Evolutionary conservation across 2,797 vertebrate genomes (phyloP), one percentile per base, ranked within the genome.

Genomic region (Bradypodion ventrale): DNA sequence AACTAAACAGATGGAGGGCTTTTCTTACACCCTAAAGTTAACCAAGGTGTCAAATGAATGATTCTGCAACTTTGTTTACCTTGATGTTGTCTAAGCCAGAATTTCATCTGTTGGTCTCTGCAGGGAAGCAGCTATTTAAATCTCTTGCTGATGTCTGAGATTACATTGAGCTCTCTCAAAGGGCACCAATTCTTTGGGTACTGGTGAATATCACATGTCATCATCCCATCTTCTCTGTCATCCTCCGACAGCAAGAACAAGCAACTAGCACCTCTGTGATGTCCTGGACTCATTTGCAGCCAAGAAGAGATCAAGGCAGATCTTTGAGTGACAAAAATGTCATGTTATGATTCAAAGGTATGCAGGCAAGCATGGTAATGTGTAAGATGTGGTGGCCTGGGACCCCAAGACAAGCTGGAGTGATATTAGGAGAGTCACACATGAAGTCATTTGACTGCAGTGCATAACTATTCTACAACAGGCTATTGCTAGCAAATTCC

Each of bases 361-460:
- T 21, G 42, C 49, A 37, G 72, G 42, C 10, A 7, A n/a, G n/a
- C 66, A 70, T 63, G 32, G 74, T 29, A 21, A 73, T 32, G 65
- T 37, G 59, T 42, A 42, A 32, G 42, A 73, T 27, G 66, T n/a
- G 63, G 74, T 5, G 29, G 59, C 62, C 46, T 60, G 75, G 75
- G 83, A 73, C 21, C 35, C 23, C 25, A 29, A n/a, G 59, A 46
- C 66, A 72, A 66, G 75, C 42, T 52, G 68, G 19, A 35, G 76
- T 40, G 35, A 52, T n/a, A 79, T 49, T 40, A 74, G 56, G 40
- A 12, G 16, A 46, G 75, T 84, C 68, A 84, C 83, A 37, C 75
- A 37, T 84, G 56, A 84, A 78, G 35, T 40, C 32, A 23, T 63
- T 37, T 63, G 42, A 44, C 23, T 62, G 23, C 37, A 56, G 63